Evolutionary conservation across 1,140 invertebrate genomes (phyloP).

Genomic region (Antheraea mylitta): DNA sequence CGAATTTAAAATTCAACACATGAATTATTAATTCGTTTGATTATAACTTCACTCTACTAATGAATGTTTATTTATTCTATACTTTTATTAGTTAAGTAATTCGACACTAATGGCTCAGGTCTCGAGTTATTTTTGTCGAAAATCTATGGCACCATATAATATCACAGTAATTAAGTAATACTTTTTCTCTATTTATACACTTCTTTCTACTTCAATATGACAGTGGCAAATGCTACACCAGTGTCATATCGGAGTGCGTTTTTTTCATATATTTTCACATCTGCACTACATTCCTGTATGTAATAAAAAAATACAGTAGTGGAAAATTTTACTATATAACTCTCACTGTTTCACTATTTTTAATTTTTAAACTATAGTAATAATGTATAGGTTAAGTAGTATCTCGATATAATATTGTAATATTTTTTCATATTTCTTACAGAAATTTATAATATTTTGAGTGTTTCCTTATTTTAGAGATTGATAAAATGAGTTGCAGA

Average conservation of each 20-base stretch:
- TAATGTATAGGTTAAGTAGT: conserved; percentile 43
- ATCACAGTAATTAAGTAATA: not conserved
- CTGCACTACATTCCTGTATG: conserved; percentile 54
- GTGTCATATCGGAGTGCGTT: not conserved
- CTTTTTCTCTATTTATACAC: not conserved
- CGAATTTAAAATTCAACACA: not conserved
- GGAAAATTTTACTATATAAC: conserved; percentile 52
- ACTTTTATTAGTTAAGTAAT: not conserved
- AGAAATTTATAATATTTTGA: not conserved
- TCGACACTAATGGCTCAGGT: conserved; percentile 12
- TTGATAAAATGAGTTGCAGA: not conserved
- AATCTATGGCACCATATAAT: conserved; percentile 1
- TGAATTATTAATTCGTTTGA: not conserved
- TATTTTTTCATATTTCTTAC: conserved; percentile 3
- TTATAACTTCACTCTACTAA: not conserved
- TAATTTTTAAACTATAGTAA: conserved; percentile 35
- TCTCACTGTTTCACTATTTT: conserved; percentile 61
- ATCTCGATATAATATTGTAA: conserved; percentile 21
- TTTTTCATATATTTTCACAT: not conserved
- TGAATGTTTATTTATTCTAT: not conserved
- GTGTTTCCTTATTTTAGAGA: not conserved
- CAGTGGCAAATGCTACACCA: not conserved
- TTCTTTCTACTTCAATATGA: not conserved
- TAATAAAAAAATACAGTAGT: conserved; percentile 42
- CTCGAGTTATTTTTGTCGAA: conserved; percentile 11